Base-by-base conservation (phyloP, 2,888 invertebrate species). In the Gasteruption jaculator region DNA sequence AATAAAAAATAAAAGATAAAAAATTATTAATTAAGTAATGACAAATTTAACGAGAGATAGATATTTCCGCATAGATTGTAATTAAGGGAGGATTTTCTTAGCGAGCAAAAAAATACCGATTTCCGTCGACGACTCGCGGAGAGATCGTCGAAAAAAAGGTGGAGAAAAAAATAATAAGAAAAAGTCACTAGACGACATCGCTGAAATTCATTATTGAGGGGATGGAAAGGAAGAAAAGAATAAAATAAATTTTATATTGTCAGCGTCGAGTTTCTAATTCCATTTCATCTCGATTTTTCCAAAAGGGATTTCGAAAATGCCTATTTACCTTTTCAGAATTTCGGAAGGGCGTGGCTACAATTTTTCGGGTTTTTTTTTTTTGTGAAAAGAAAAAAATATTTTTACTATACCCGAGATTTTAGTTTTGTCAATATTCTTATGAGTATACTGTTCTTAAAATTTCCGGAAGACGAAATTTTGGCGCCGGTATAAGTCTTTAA, bases 181-280 rank as follows among this genome's bases (percentile, higher is more conserved):
- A n/a, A n/a, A n/a, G n/a, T n/a, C n/a, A n/a, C n/a, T n/a, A n/a
- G 43, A 45, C 45, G 35, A 45, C 32, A 41, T 37, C 30, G 34
- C 39, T 45, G 32, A 41, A 27, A 26, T 26, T 14, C 12, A 12
- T 36, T 19, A 46, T 35, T 44, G 37, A 43, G 26, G 46, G 34
- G 41, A 48, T 45, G 42, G 43, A 53, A 49, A 48, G 46, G 47
- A 50, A 46, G 36, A 45, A 43, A 42, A 36, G 56, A 54, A 50
- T 55, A 56, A 57, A 56, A 52, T 48, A 50, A 43, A 43, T 50
- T 56, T 59, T 50, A 50, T 55, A 57, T 55, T 52, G 46, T 49
- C 42, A 38, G 18, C n/a, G n/a, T n/a, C n/a, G n/a, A 10, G 15
- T 16, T 31, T 38, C 20, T 43, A 14, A 16, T 42, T 38, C 14